Conservation (phyloP, 2,888 invertebrate species). For the Drosophila planitibia region DNA sequence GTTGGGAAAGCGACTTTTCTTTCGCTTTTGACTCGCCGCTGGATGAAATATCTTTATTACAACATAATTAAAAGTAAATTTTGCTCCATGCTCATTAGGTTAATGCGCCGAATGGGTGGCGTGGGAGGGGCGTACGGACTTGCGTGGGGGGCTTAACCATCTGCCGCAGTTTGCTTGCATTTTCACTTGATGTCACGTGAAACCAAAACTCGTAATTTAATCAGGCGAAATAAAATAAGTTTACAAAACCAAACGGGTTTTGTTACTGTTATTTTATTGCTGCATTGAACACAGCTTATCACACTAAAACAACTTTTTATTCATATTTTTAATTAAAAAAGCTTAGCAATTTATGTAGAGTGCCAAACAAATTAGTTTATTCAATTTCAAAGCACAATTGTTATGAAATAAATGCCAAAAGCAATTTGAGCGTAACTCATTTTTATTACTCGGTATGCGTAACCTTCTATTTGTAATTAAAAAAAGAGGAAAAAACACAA, state of each 20-base stretch:
- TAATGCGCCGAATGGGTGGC: slow-evolving; percentile 51
- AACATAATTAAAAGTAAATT: slow-evolving; percentile 68
- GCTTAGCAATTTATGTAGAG: background rate
- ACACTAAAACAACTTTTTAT: background rate
- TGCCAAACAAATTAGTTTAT: background rate
- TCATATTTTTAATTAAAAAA: background rate
- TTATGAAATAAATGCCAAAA: background rate
- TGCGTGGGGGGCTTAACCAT: background rate
- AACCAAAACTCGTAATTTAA: slow-evolving; percentile 8
- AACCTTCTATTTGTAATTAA: background rate
- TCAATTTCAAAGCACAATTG: background rate
- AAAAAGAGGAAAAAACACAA: background rate
- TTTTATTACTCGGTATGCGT: background rate
- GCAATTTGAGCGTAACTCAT: background rate
- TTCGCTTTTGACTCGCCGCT: slow-evolving; percentile 26
- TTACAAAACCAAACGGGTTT: background rate
- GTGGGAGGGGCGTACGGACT: background rate
- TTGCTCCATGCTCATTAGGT: slow-evolving; percentile 62
- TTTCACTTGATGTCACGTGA: slow-evolving; percentile 23
- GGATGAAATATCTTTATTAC: slow-evolving; percentile 55
- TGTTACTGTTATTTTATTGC: background rate
- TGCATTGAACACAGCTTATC: background rate
- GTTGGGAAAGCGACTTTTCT: slow-evolving; percentile 28
- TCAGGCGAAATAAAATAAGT: background rate
- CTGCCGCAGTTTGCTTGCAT: slow-evolving; percentile 1